Base-by-base conservation (phyloP, 2,797 vertebrate species). In the Anableps anableps region DNA sequence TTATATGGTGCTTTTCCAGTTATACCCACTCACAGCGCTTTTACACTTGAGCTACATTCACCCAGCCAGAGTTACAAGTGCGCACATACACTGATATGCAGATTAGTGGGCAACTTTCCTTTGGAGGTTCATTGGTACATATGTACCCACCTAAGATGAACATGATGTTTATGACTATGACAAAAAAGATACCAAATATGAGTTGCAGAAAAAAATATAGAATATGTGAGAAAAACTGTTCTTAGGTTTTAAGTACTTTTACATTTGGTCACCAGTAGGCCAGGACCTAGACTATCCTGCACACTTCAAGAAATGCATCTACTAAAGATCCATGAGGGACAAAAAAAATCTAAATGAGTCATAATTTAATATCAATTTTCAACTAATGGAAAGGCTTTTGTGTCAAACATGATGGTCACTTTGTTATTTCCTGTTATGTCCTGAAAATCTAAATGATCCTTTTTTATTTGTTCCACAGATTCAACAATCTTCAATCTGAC, bases 241-340 rank as follows among this genome's bases (percentile, higher is more conserved):
- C 23, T 55, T 26, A n/a, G 23, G 53, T 26, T 55, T 55, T 26
- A 14, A n/a, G 26, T 58, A 58, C 10, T 26, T 58, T 10, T 26
- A 11, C 55, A 0, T n/a, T 13, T n/a, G 3, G 3, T 58, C 26
- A 58, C 26, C 17, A 13, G n/a, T 26, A 55, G 23, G 26, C 23
- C 23, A 58, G 51, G 26, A 55, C 9, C 53, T 29, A 58, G n/a
- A n/a, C 26, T 58, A 58, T 13, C n/a, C 26, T 2, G 11, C 3
- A 55, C 23, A 55, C 23, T 26, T n/a, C 26, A 55, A 58, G 55
- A 58, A 70, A 70, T n/a, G 23, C 23, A 43, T 26, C 23, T 75
- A 47, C 66, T 80, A 77, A 48, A 68, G 34, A 72, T 72, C 34
- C 43, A 72, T 2, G 11, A 53, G 66, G 47, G 80, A 68, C 51